These are phyloP conservation scores for Microctenopoma steveboyesi DNA, from an alignment of 2,797 vertebrate species.

Conservation along the genomic window DNA sequence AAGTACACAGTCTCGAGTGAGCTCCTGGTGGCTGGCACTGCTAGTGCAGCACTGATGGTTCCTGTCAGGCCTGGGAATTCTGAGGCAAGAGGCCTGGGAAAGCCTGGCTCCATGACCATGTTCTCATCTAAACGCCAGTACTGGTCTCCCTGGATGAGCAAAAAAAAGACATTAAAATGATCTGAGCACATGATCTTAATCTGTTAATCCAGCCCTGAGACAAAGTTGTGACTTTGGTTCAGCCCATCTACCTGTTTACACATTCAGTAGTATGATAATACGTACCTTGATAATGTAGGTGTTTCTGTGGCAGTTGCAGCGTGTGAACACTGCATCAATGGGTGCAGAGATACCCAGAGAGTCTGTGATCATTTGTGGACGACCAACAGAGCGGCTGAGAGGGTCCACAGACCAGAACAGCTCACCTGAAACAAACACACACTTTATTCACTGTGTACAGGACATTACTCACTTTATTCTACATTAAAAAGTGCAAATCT, in stretches of 20 bases:
- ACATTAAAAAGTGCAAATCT: not conserved
- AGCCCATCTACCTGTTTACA: not conserved
- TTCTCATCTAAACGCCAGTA: conserved; percentile 91
- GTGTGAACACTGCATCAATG: conserved; percentile 90
- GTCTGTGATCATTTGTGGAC: conserved; percentile 83
- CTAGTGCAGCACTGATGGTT: conserved; percentile 85
- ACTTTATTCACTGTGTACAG: not conserved
- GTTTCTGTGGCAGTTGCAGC: conserved; percentile 89
- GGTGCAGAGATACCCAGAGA: conserved; percentile 89
- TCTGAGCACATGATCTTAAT: too few relatives aligned
- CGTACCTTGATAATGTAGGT: conserved; percentile 92
- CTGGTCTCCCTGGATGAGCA: conserved; percentile 80
- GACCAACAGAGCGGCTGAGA: conserved; percentile 67
- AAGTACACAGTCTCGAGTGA: conserved; percentile 89
- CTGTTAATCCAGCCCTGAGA: too few relatives aligned
- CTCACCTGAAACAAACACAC: conserved; percentile 78
- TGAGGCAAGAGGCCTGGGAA: conserved; percentile 85
- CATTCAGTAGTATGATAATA: not conserved
- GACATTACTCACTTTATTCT: not conserved
- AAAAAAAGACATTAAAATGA: too few relatives aligned
- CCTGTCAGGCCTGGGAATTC: conserved; percentile 90
- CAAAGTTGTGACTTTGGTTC: too few relatives aligned
- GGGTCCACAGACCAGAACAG: conserved; percentile 89
- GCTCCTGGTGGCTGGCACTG: conserved; percentile 81
- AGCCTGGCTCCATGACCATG: conserved; percentile 85